Percentiles rank a stretch among this genome's conserved stretches.
phyloP scores from a whole-genome alignment of 2,797 vertebrate species.

The Oceanodroma leucorhoa region DNA sequence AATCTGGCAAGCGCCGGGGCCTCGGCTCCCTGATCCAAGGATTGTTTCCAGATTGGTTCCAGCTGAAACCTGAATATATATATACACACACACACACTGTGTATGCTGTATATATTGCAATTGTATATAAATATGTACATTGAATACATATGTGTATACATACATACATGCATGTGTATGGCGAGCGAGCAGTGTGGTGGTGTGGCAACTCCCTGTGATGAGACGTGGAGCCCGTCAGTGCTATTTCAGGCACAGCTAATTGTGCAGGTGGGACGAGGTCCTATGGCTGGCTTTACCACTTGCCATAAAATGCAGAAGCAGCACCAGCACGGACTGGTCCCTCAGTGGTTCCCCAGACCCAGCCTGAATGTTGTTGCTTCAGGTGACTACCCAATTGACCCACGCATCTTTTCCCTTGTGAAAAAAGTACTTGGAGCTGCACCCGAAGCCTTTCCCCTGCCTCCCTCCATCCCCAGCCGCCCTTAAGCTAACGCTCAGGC shows the following conservation, averaged over 20 bases:
- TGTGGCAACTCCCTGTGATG: not conserved
- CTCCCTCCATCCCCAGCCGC: not conserved
- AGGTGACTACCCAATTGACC: accelerated
- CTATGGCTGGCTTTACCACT: not conserved
- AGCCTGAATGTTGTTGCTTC: not conserved
- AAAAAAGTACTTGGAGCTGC: not conserved
- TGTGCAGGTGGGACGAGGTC: not conserved
- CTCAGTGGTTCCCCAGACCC: not conserved
- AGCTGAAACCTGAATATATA: not conserved
- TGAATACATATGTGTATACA: not conserved
- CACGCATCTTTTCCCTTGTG: accelerated
- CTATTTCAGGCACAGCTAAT: not conserved
- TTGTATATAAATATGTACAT: not conserved
- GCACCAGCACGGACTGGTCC: not conserved
- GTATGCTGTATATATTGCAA: no score
- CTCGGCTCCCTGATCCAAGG: not conserved
- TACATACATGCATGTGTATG: accelerated
- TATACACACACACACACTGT: not conserved
- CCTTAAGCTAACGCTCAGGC: not conserved
- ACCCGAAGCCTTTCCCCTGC: not conserved
- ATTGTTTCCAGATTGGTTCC: not conserved
- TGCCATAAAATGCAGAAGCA: accelerated
- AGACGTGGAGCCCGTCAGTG: not conserved
- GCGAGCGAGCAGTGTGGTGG: not conserved
- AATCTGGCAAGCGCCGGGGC: not conserved